Evolutionary conservation across 2,888 invertebrate genomes (phyloP).

Genomic region (Drosophila nr. perissopoda): DNA sequence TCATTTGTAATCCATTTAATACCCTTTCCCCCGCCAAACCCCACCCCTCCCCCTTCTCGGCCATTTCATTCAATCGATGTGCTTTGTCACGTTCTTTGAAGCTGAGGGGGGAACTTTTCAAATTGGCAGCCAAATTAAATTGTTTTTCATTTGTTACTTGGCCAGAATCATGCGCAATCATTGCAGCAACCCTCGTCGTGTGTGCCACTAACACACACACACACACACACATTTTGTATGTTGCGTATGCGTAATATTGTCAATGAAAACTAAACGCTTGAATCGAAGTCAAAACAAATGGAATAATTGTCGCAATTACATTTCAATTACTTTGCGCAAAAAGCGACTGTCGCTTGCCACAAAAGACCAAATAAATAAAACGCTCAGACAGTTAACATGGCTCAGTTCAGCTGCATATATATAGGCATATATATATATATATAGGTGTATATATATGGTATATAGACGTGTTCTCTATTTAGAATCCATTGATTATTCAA

Average conservation of each 20-base stretch:
- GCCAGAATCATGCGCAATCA: constrained; percentile 45
- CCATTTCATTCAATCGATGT: constrained; percentile 7
- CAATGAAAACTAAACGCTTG: constrained; percentile 1
- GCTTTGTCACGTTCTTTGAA: constrained; percentile 38
- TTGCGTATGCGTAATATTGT: constrained; percentile 45
- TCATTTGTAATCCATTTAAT: constrained; percentile 40
- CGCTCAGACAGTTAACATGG: constrained; percentile 12
- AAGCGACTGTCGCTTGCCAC: constrained; percentile 23
- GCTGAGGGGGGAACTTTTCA: constrained; percentile 19
- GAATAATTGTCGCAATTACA: constrained; percentile 41
- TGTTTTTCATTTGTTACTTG: constrained; percentile 43
- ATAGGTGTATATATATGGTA: no score
- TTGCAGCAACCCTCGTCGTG: constrained; percentile 54
- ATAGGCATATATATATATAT: not conserved
- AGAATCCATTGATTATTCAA: constrained; percentile 72
- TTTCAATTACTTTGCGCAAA: constrained; percentile 44
- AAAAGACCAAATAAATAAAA: constrained; percentile 50
- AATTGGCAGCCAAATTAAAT: constrained; percentile 45
- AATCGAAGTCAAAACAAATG: constrained; percentile 9
- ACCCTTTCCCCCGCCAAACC: not conserved
- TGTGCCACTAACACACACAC: not conserved
- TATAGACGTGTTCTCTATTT: constrained; percentile 25
- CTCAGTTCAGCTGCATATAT: not conserved
- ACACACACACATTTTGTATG: not conserved
- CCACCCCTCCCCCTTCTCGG: not conserved